Percentiles rank a stretch among this genome's conserved stretches.
phyloP scores from a whole-genome alignment of 92 coral and sea anemone species.

The Bergia puertoricense region DNA sequence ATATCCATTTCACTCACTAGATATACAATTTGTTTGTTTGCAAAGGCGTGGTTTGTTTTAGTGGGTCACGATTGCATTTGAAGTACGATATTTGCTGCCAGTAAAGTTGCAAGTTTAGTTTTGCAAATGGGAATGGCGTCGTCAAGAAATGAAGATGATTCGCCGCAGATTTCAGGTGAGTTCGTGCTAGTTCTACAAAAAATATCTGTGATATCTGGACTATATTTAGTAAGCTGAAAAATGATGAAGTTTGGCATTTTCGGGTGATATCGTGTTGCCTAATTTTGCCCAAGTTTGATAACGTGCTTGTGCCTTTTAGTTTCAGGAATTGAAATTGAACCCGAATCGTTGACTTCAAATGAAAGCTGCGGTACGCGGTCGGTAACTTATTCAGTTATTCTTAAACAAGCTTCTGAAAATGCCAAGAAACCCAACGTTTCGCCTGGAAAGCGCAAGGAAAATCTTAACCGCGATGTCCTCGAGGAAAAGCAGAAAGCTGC shows the following conservation, averaged over 20 bases:
- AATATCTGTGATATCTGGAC: not conserved
- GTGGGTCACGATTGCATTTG: not conserved
- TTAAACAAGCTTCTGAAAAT: conserved; percentile 77
- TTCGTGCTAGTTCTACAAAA: not conserved
- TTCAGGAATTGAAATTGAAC: not conserved
- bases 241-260: not conserved
- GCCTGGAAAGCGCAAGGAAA: conserved; percentile 79
- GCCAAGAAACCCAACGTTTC: conserved; percentile 86
- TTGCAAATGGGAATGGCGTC: conserved; percentile 46
- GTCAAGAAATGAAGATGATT: conserved; percentile 22
- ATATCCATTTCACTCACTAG: not conserved
- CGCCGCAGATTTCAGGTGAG: conserved; percentile 10
- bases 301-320: not conserved
- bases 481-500: conserved; percentile 76
- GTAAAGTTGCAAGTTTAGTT: not conserved
- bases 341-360: conserved; percentile 24
- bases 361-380: conserved; percentile 43
- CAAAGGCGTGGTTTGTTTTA: not conserved
- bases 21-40: not conserved
- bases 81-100: not conserved
- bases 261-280: not conserved
- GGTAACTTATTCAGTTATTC: conserved; percentile 79
- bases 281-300: not conserved
- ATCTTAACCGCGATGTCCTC: conserved; percentile 66
- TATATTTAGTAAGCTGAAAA: not conserved